A percentile compares a stretch with the other conserved stretches of the same genome.
phyloP scores from a whole-genome alignment of 2,113 vertebrate genomes.

The Sarotherodon lohbergeri region DNA sequence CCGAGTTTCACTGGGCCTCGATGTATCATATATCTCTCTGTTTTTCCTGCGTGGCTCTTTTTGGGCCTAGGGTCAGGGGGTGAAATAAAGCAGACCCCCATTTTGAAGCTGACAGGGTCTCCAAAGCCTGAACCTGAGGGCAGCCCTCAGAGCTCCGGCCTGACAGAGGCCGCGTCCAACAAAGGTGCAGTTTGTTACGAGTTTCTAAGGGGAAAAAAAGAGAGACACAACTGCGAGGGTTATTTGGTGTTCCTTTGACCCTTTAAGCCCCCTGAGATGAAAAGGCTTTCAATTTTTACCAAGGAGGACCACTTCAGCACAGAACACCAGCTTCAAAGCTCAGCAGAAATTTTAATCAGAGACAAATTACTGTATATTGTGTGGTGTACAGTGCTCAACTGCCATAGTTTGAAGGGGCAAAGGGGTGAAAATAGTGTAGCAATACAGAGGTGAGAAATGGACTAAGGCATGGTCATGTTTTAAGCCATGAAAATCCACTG shows the following conservation, averaged over 20 bases:
- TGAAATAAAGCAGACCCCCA: constrained; percentile 77
- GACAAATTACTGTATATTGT: constrained; percentile 68
- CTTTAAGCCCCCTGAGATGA: constrained; percentile 70
- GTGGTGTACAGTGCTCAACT: constrained; percentile 15
- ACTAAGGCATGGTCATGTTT: background rate
- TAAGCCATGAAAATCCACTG: background rate
- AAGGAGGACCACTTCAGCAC: constrained; percentile 67
- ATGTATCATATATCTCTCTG: constrained; percentile 77
- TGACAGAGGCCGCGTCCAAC: constrained; percentile 67
- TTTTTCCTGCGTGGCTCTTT: constrained; percentile 75
- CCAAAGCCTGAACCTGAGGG: constrained; percentile 70
- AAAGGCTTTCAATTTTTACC: constrained; percentile 72
- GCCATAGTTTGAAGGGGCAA: constrained; percentile 21
- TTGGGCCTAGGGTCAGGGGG: constrained; percentile 71
- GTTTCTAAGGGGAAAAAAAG: constrained; percentile 41
- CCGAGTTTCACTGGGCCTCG: constrained; percentile 62
- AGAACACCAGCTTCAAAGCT: constrained; percentile 67
- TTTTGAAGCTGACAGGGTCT: constrained; percentile 75
- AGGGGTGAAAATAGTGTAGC: constrained; percentile 21
- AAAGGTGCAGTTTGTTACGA: constrained; percentile 77
- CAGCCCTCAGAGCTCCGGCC: constrained; percentile 49
- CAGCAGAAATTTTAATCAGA: constrained; percentile 74
- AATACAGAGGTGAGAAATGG: background rate
- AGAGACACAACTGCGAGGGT: constrained; percentile 65
- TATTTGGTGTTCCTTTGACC: constrained; percentile 76